Percentiles rank a stretch among this genome's conserved stretches.
These are phyloP conservation scores for Asteroscopus sphinx DNA, from an alignment of 2,888 invertebrate genomes.

Conservation along the genomic window DNA sequence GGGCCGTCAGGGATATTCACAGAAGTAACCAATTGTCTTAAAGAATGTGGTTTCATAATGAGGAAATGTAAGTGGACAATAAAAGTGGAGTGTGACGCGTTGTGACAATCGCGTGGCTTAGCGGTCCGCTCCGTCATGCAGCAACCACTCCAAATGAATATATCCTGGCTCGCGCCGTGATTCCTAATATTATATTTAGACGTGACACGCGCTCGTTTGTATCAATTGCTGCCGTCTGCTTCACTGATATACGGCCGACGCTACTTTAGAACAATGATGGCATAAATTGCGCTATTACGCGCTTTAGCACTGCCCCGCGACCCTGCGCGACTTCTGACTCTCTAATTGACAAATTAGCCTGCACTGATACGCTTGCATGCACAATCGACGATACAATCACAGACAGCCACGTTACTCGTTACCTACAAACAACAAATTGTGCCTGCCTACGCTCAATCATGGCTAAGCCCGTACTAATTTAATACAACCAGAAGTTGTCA, in stretches of 20 bases:
- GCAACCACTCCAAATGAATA: conserved; percentile 88
- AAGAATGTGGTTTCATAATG: conserved; percentile 56
- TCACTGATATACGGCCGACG: conserved; percentile 87
- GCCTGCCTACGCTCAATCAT: conserved; percentile 54
- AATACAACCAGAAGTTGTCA: conserved; percentile 67
- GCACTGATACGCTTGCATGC: conserved; percentile 79
- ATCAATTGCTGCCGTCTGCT: conserved; percentile 89
- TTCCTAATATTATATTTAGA: conserved; percentile 90
- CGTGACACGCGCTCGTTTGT: conserved; percentile 90
- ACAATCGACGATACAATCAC: conserved; percentile 71
- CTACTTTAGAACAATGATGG: conserved; percentile 90
- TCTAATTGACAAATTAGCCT: conserved; percentile 79
- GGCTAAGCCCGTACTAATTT: conserved; percentile 55
- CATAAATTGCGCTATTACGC: conserved; percentile 88
- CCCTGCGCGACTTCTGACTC: conserved; percentile 74
- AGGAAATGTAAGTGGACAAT: conserved; percentile 56
- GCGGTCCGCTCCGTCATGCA: conserved; percentile 77
- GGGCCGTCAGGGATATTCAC: conserved; percentile 24
- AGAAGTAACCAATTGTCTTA: conserved; percentile 48
- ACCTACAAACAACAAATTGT: conserved; percentile 60
- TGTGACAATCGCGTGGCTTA: conserved; percentile 66
- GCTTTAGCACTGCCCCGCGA: conserved; percentile 79
- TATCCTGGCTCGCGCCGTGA: conserved; percentile 90
- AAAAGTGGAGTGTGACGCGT: conserved; percentile 52
- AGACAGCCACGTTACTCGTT: conserved; percentile 57